A percentile compares a stretch with the other conserved stretches of the same genome.
Conservation (phyloP, 1,140 invertebrate species). For the Drosophila sucinea region DNA sequence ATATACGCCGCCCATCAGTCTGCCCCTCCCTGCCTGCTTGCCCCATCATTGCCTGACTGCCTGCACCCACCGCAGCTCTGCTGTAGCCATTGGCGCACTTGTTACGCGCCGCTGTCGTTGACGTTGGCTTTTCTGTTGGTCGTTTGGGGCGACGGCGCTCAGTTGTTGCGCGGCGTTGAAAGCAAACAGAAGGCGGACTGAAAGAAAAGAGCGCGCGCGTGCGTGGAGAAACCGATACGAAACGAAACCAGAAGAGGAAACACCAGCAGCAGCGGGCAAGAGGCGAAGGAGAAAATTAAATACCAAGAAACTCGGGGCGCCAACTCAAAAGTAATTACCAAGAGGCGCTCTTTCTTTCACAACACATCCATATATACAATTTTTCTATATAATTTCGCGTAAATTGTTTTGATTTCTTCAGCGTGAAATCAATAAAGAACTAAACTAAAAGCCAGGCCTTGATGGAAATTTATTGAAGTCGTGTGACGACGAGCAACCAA, state of each 20-base stretch:
- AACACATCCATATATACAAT: slow-evolving; percentile 11
- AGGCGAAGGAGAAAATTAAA: slow-evolving; percentile 3
- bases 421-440: slow-evolving; percentile 69
- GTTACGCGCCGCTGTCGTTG: slow-evolving; percentile 61
- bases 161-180: slow-evolving; percentile 73
- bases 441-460: slow-evolving; percentile 21
- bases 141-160: slow-evolving; percentile 43
- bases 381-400: slow-evolving; percentile 61
- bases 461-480: slow-evolving; percentile 75
- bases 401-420: slow-evolving; percentile 76
- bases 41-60: too few relatives aligned
- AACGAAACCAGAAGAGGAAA: slow-evolving; percentile 18
- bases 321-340: slow-evolving; percentile 51
- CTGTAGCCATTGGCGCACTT: slow-evolving; percentile 58
- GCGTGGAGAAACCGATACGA: slow-evolving; percentile 43
- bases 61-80: slow-evolving; percentile 2
- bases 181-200: slow-evolving; percentile 43
- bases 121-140: slow-evolving; percentile 56
- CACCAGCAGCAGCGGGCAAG: slow-evolving; percentile 1
- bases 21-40: not conserved
- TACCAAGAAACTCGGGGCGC: slow-evolving; percentile 10
- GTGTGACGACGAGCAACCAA: slow-evolving; percentile 40
- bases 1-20: slow-evolving; percentile 11
- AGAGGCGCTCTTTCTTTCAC: not conserved
- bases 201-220: slow-evolving; percentile 57